These are phyloP conservation scores for Stratiolaelaps scimitus DNA, from an alignment of 1,140 invertebrate species.

Conservation along the genomic window DNA sequence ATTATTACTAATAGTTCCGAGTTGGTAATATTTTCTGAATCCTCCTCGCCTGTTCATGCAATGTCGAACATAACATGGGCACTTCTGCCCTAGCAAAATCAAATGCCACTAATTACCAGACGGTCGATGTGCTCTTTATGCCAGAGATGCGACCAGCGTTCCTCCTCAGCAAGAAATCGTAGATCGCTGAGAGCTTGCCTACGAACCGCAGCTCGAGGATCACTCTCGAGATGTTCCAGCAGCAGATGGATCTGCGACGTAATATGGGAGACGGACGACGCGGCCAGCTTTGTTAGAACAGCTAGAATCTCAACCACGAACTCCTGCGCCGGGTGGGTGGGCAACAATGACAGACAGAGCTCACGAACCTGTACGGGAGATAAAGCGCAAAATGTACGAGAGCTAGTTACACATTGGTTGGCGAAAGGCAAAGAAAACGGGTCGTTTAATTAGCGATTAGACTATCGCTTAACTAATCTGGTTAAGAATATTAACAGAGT, in stretches of 20 bases:
- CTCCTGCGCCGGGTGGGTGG: slow-evolving; percentile 64
- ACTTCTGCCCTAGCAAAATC: background rate
- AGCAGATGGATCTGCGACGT: slow-evolving; percentile 60
- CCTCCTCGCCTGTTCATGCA: too few relatives aligned
- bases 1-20: too few relatives aligned
- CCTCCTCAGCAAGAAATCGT: slow-evolving; percentile 54
- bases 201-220: slow-evolving; percentile 58
- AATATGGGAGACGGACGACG: slow-evolving; percentile 74
- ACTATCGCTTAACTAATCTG: too few relatives aligned
- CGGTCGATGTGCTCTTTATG: slow-evolving; percentile 52
- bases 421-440: background rate
- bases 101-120: slow-evolving; percentile 20
- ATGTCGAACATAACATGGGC: background rate
- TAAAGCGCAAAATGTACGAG: slow-evolving; percentile 7
- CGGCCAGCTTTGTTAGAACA: slow-evolving; percentile 72
- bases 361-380: slow-evolving; percentile 49
- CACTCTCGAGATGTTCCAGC: slow-evolving; percentile 48
- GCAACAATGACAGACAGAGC: slow-evolving; percentile 65
- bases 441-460: too few relatives aligned
- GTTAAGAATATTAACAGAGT: too few relatives aligned
- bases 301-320: slow-evolving; percentile 73
- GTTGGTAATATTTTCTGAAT: too few relatives aligned
- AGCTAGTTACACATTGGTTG: background rate
- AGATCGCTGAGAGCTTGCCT: slow-evolving; percentile 59
- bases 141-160: slow-evolving; percentile 61